Base-by-base conservation (phyloP, 2,888 invertebrate genomes). In the Branchipolynoe longqiensis region DNA sequence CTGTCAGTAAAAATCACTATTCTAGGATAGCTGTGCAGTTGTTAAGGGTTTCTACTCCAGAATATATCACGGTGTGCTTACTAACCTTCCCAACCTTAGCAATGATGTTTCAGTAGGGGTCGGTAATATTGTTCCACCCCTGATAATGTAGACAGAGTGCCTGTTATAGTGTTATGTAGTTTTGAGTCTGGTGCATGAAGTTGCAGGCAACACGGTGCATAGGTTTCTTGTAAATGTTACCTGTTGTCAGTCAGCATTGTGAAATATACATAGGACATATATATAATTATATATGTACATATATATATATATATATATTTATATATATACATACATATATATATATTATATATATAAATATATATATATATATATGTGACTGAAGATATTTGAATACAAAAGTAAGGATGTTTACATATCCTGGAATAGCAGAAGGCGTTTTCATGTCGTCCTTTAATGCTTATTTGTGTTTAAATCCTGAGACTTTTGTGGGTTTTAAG, bases 121-220 rank as follows among this genome's bases (percentile, higher is more conserved):
- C n/a, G n/a, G n/a, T n/a, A n/a, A n/a, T 36, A 1, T n/a, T 33
- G 25, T 38, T 18, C 36, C 48, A 48, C 48, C 48, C 18, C 18
- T 48, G 18, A 48, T 18, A 48, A n/a, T 48, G 48, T 48, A 8
- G 18, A 48, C 18, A 18, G 48, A 48, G 48, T 48, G 58, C 8
- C 69, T n/a, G 18, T 33, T 69, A 69, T 69, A 38, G 69, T n/a
- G n/a, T 69, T 69, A 69, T 69, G 8, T 64, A 64, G 33, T 64
- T 31, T 3, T 33, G 4, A n/a, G n/a, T 6, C 64, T 33, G 28
- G 64, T 33, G 69, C 69, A 69, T 69, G n/a, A 33, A 1, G 69
- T 69, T 69, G 69, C 69, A 36, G 69, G 69, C 69, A 69, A 69
- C 69, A 69, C 12, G 69, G 69, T 69, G 69, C 69, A 69, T 33